Evolutionary conservation across 2,113 vertebrate species (phyloP).

Genomic region (Crotalus helleri): DNA sequence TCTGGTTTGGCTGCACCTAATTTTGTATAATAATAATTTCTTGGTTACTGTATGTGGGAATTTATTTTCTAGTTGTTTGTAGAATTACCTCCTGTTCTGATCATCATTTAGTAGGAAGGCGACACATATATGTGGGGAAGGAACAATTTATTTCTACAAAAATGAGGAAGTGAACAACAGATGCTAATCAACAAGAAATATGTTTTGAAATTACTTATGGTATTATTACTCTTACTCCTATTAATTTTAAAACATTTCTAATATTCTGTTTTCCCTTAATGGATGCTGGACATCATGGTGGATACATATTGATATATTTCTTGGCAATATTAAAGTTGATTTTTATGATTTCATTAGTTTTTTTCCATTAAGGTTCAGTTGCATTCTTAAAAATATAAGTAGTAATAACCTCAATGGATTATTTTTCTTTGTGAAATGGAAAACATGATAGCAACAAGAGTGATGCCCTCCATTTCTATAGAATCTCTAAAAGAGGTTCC

Average conservation of each 20-base stretch:
- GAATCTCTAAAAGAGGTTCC: not conserved
- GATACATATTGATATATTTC: slow-evolving; percentile 30
- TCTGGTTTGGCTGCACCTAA: slow-evolving; percentile 25
- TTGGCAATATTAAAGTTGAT: slow-evolving; percentile 41
- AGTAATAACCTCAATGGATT: slow-evolving; percentile 2
- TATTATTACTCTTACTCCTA: slow-evolving; percentile 39
- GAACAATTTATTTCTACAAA: slow-evolving; percentile 69
- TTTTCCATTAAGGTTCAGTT: slow-evolving; percentile 32
- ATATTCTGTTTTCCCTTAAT: slow-evolving; percentile 44
- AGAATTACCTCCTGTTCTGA: slow-evolving; percentile 55
- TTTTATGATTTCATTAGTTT: slow-evolving; percentile 32
- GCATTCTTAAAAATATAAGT: not conserved
- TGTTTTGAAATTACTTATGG: slow-evolving; percentile 54
- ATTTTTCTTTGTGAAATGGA: not conserved
- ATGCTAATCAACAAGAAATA: slow-evolving; percentile 52
- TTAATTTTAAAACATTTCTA: slow-evolving; percentile 49
- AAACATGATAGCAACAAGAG: not conserved
- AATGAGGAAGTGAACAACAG: slow-evolving; percentile 51
- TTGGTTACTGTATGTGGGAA: slow-evolving; percentile 15
- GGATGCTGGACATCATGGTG: slow-evolving; percentile 36
- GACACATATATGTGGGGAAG: slow-evolving; percentile 58
- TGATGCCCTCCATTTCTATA: not conserved
- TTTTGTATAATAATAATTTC: slow-evolving; percentile 38
- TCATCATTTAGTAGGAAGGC: slow-evolving; percentile 61
- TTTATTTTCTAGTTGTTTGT: slow-evolving; percentile 43